A percentile compares a stretch with the other conserved stretches of the same genome.
phyloP scores from a whole-genome alignment of 2,888 invertebrate genomes.

The Parochlus steinenii region DNA sequence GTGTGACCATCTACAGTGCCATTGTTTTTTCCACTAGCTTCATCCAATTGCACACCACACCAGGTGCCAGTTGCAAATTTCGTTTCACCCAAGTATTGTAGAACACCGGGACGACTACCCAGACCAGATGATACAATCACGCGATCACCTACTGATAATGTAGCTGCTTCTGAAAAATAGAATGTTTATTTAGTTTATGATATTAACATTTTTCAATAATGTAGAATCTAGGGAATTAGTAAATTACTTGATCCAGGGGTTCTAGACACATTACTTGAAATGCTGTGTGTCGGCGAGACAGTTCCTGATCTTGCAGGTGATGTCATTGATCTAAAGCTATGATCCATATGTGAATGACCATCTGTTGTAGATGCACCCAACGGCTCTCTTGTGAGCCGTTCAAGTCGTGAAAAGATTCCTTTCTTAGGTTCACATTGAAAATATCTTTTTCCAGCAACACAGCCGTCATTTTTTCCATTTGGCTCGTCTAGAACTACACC shows the following conservation, averaged over 20 bases:
- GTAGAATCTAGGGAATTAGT: too few relatives aligned
- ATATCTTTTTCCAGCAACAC: constrained; percentile 79
- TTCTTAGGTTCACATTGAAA: constrained; percentile 85
- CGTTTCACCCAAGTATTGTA: constrained; percentile 72
- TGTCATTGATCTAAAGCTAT: constrained; percentile 19
- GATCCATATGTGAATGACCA: constrained; percentile 20
- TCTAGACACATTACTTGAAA: constrained; percentile 20
- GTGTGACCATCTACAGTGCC: constrained; percentile 83
- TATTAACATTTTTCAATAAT: neutral
- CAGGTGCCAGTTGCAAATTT: constrained; percentile 87
- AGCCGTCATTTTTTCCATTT: constrained; percentile 93
- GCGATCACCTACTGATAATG: constrained; percentile 68
- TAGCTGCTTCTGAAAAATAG: neutral
- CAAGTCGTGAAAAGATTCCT: constrained; percentile 85
- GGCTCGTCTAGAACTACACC: constrained; percentile 92
- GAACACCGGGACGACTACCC: constrained; percentile 74
- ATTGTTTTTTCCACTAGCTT: constrained; percentile 88
- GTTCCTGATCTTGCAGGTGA: constrained; percentile 28
- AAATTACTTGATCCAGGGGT: constrained; percentile 16
- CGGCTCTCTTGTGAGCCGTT: constrained; percentile 63
- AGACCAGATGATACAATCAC: constrained; percentile 77
- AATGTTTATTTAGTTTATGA: neutral
- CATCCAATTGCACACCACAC: constrained; percentile 92
- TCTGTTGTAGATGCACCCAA: constrained; percentile 36
- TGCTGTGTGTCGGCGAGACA: constrained; percentile 27